phyloP scores from a whole-genome alignment of 2,888 invertebrate genomes.

The Lymantria monacha region DNA sequence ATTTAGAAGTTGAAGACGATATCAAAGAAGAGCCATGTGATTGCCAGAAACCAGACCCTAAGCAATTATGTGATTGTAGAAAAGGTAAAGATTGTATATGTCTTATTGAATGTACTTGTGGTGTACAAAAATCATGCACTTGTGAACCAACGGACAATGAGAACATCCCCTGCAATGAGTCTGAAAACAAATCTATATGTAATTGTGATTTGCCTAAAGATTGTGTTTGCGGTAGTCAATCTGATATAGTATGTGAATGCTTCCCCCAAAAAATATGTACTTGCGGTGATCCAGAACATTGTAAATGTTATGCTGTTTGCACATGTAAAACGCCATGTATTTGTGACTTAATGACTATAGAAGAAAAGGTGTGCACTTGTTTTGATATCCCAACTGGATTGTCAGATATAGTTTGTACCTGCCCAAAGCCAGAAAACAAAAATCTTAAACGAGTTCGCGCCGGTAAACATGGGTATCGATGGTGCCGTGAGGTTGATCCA shows the following conservation, averaged over 20 bases:
- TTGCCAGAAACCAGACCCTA: constrained; percentile 54
- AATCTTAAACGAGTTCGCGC: constrained; percentile 58
- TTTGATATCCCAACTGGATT: constrained; percentile 36
- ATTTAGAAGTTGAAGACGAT: constrained; percentile 9
- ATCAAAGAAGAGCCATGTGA: constrained; percentile 42
- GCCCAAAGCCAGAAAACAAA: constrained; percentile 39
- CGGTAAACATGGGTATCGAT: constrained; percentile 66
- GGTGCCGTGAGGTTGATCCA: constrained; percentile 71
- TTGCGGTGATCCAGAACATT: constrained; percentile 59
- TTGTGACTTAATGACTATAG: constrained; percentile 46
- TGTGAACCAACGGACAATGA: constrained; percentile 49
- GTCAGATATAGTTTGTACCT: constrained; percentile 43
- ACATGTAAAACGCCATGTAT: constrained; percentile 60
- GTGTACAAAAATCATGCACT: constrained; percentile 48
- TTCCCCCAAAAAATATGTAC: constrained; percentile 50
- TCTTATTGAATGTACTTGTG: constrained; percentile 54
- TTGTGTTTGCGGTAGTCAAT: constrained; percentile 48
- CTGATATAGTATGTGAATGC: constrained; percentile 45
- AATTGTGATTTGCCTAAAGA: constrained; percentile 42
- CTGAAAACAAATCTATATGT: constrained; percentile 52
- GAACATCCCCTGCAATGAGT: constrained; percentile 41
- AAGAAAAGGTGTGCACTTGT: constrained; percentile 51
- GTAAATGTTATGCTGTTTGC: constrained; percentile 57
- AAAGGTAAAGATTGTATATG: constrained; percentile 60
- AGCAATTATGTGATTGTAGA: constrained; percentile 47